A percentile compares a stretch with the other conserved stretches of the same genome.
Conservation (phyloP, 2,797 vertebrate genomes). For the Lepilemur septentrionalis region DNA sequence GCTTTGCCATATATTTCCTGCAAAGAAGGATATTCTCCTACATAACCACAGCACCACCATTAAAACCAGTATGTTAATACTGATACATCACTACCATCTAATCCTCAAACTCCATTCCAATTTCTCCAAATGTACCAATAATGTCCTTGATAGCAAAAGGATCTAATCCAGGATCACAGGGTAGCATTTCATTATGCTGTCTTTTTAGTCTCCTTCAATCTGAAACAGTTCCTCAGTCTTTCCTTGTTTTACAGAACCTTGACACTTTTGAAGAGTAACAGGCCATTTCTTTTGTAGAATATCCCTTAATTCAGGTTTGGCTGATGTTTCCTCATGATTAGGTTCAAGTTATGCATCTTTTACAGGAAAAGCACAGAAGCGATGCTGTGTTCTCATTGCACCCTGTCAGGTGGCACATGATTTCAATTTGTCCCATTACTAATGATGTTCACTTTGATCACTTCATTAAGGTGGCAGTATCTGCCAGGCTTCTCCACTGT, state of each 20-base stretch:
- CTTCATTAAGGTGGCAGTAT: constrained; percentile 65
- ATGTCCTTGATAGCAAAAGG: neutral
- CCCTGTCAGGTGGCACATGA: constrained; percentile 58
- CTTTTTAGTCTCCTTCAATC: neutral
- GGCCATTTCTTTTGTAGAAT: neutral
- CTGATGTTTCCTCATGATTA: constrained; percentile 40
- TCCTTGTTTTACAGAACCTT: neutral
- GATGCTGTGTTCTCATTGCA: constrained; percentile 17
- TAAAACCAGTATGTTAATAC: neutral
- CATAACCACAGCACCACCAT: neutral
- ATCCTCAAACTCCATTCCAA: neutral
- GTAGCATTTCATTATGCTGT: neutral
- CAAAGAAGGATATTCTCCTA: neutral
- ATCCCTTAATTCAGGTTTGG: constrained; percentile 5
- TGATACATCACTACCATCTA: neutral
- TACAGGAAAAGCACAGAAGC: neutral
- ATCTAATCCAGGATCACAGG: neutral
- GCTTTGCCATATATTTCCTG: neutral
- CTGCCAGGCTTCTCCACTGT: constrained; percentile 45
- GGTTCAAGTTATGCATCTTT: constrained; percentile 15
- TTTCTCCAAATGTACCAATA: neutral
- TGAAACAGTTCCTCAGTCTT: neutral
- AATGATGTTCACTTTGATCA: constrained; percentile 71
- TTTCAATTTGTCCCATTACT: constrained; percentile 69
- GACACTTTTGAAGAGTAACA: constrained; percentile 12